phyloP scores from a whole-genome alignment of 1,140 invertebrate genomes.

The Bombus balteatus region DNA sequence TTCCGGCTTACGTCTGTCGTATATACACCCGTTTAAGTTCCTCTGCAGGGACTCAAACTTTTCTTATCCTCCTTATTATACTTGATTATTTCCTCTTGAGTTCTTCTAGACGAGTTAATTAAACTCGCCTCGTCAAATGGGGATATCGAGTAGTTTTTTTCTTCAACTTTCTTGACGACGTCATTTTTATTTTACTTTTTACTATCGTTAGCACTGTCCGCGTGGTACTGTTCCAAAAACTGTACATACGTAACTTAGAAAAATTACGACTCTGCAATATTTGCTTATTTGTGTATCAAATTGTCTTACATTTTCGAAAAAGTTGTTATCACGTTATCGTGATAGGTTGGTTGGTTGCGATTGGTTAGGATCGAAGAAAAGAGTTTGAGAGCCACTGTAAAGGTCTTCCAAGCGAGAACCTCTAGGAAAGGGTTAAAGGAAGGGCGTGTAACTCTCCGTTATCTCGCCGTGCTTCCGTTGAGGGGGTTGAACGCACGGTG shows the following conservation, averaged over 20 bases:
- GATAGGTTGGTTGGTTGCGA: too few relatives aligned
- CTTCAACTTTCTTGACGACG: not conserved
- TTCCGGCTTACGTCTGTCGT: conserved; percentile 76
- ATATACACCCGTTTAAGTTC: conserved; percentile 37
- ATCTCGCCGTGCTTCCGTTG: conserved; percentile 79
- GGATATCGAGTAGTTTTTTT: not conserved
- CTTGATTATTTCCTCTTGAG: not conserved
- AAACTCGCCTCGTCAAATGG: not conserved
- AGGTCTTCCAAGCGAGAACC: conserved; percentile 59
- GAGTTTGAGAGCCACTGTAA: conserved; percentile 64
- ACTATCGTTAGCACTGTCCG: not conserved
- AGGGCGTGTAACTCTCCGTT: conserved; percentile 80
- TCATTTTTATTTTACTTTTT: not conserved
- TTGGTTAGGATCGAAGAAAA: not conserved
- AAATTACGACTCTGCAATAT: not conserved
- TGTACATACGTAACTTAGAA: not conserved
- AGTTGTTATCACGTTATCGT: not conserved
- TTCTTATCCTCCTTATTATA: conserved; percentile 17
- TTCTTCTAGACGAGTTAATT: not conserved
- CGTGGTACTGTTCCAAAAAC: not conserved
- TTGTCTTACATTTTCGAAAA: too few relatives aligned
- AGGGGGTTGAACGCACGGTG: conserved; percentile 54
- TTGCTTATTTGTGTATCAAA: not conserved
- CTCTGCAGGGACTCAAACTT: not conserved
- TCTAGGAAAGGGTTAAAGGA: conserved; percentile 75